Conservation (phyloP, 1,140 invertebrate genomes). For the Eumaeus atala region DNA sequence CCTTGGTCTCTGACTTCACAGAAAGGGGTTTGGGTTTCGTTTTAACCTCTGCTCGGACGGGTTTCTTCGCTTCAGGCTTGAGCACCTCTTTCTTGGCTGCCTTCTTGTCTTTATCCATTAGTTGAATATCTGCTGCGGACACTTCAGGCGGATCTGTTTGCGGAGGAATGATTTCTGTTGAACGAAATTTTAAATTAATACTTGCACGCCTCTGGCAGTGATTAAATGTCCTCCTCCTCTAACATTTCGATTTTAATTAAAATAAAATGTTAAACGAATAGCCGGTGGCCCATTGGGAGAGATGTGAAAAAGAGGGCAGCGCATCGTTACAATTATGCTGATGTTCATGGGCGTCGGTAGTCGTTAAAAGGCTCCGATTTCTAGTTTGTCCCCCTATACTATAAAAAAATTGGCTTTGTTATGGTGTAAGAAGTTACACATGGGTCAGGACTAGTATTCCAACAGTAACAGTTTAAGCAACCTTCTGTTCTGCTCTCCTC, state of each 20-base stretch:
- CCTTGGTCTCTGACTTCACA: constrained; percentile 36
- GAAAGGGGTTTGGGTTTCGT: constrained; percentile 25
- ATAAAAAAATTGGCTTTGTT: too few relatives aligned
- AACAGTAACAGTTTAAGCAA: constrained; percentile 11
- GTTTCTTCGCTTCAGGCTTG: constrained; percentile 31
- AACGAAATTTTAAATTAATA: neutral
- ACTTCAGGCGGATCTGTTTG: constrained; percentile 45
- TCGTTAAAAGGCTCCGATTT: too few relatives aligned
- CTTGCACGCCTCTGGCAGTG: neutral
- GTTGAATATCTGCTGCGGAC: constrained; percentile 40
- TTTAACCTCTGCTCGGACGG: constrained; percentile 24
- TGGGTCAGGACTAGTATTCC: too few relatives aligned
- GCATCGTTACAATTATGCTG: too few relatives aligned
- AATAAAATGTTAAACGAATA: too few relatives aligned
- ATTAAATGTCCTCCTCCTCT: too few relatives aligned
- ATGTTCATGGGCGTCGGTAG: too few relatives aligned
- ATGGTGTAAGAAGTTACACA: too few relatives aligned
- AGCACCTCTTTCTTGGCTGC: constrained; percentile 25
- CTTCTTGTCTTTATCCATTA: constrained; percentile 38
- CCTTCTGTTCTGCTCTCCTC: constrained; percentile 34
- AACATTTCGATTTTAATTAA: too few relatives aligned
- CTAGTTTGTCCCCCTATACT: too few relatives aligned
- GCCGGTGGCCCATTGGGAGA: too few relatives aligned
- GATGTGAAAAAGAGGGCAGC: too few relatives aligned
- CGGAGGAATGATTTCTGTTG: constrained; percentile 31